Conservation (phyloP, 2,113 vertebrate genomes). For the Corynorhinus townsendii region DNA sequence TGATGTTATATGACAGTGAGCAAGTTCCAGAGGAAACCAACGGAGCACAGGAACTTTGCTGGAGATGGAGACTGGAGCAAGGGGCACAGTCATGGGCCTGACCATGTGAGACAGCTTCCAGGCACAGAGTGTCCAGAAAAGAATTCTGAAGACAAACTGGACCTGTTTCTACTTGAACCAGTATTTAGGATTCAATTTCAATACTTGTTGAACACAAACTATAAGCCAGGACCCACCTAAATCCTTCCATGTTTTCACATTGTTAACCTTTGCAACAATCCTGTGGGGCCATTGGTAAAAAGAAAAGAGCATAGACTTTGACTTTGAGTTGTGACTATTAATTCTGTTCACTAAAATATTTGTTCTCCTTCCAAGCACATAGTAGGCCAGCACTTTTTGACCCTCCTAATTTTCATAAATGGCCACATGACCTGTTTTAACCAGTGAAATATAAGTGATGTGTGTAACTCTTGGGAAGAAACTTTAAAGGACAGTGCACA, state of each 20-base stretch:
- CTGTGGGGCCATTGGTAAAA: neutral
- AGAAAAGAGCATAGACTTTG: neutral
- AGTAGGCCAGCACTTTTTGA: neutral
- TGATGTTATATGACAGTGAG: neutral
- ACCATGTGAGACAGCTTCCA: neutral
- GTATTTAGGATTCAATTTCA: constrained; percentile 24
- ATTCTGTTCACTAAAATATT: neutral
- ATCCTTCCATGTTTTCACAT: constrained; percentile 21
- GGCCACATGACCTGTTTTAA: neutral
- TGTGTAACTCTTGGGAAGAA: neutral
- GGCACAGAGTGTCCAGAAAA: neutral
- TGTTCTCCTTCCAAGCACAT: neutral
- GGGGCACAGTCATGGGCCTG: neutral
- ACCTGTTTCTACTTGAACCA: constrained; percentile 11
- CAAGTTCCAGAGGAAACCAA: neutral
- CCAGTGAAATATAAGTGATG: neutral
- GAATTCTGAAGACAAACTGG: neutral
- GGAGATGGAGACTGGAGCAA: neutral
- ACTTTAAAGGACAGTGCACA: neutral
- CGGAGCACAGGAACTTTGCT: neutral
- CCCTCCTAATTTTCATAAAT: constrained; percentile 8
- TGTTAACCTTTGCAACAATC: constrained; percentile 28
- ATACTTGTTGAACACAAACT: neutral
- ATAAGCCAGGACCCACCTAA: neutral
- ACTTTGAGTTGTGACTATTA: neutral